Conservation (phyloP, 2,888 invertebrate species). For the Ochlodes sylvanus region DNA sequence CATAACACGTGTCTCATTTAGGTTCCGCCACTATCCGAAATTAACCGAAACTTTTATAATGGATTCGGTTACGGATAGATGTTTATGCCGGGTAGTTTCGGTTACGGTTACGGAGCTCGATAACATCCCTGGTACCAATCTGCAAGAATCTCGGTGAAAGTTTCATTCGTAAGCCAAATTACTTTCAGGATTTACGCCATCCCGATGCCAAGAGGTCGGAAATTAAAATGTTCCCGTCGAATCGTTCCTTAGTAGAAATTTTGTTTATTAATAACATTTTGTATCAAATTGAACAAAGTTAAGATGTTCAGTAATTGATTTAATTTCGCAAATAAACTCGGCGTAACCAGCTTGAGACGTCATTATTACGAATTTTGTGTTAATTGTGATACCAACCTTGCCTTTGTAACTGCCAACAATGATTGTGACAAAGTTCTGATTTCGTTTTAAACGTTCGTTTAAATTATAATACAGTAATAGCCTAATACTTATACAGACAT, state of each 20-base stretch:
- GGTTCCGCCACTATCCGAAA: too few species aligned
- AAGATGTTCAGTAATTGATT: constrained; percentile 32
- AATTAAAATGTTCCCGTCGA: constrained; percentile 47
- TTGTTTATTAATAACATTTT: constrained; percentile 39
- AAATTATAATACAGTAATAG: too few species aligned
- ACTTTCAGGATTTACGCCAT: constrained; percentile 55
- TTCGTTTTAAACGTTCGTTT: too few species aligned
- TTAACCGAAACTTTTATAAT: too few species aligned
- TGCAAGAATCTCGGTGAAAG: constrained; percentile 45
- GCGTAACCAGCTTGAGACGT: constrained; percentile 19
- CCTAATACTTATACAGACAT: too few species aligned
- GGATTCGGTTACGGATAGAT: too few species aligned
- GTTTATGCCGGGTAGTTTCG: too few species aligned
- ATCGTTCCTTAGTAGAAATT: constrained; percentile 48
- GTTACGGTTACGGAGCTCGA: too few species aligned
- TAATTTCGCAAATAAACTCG: constrained; percentile 25
- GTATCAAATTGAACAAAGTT: constrained; percentile 26
- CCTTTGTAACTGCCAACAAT: neutral
- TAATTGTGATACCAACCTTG: neutral
- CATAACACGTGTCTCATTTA: too few species aligned
- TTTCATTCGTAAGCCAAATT: constrained; percentile 65
- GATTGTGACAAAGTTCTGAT: too few species aligned
- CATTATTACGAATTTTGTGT: constrained; percentile 18
- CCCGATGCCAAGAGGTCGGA: constrained; percentile 50
- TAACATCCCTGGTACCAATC: constrained; percentile 17